Base-by-base conservation (phyloP, 2,797 vertebrate species). In the Harpagifer antarcticus region DNA sequence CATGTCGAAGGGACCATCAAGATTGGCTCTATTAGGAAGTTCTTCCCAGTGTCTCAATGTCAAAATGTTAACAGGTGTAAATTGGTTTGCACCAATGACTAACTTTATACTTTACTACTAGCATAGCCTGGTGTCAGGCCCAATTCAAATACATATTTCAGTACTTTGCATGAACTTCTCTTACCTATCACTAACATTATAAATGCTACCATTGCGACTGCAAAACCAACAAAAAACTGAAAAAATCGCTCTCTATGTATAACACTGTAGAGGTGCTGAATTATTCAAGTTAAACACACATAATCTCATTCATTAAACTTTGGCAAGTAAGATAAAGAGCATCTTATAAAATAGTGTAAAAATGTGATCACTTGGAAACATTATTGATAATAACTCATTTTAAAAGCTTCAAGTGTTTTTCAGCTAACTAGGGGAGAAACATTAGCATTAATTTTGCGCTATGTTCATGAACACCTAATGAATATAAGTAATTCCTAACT, bases 21-120 rank as follows among this genome's bases (percentile, higher is more conserved):
- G 69, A 40, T 68, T 19, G 42, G 72, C 70, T 78, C 47, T 45
- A 10, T 57, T 48, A 23, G 67, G 59, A 52, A 50, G 40, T 68
- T 83, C 33, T 37, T 68, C 17, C n/a, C 57, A 15, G 58, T 68
- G 27, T 40, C 57, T 57, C 17, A 3, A 23, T 60, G 64, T 76
- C 70, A 56, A 14, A 31, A 13, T 61, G n/a, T 52, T 3, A 62
- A 45, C 17, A 17, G 47, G 59, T 67, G 53, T 31, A 19, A 45
- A 42, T 72, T 13, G n/a, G 53, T 60, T 59, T 67, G 10, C 43
- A 14, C n/a, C 17, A 20, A 57, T 44, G 13, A 43, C 37, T 17
- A 42, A 48, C 17, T 61, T 68, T 17, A 27, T 17, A 43, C 7
- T 57, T 7, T 6, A 12, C 45, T 19, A 1, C 1, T 5, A 15